Conservation (phyloP, 2,888 invertebrate genomes). For the Synergus gifuensis region DNA sequence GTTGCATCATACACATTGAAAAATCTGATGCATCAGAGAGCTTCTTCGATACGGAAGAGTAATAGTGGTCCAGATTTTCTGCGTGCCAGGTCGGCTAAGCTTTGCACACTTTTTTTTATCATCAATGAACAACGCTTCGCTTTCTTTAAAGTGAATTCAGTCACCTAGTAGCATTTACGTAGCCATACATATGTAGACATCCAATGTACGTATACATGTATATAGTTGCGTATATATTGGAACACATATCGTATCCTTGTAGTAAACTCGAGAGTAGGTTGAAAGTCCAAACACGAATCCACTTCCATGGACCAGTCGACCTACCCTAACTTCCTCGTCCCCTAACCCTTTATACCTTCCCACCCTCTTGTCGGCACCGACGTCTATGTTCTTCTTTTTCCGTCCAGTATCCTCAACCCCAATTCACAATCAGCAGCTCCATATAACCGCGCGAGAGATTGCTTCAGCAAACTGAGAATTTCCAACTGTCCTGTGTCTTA, state of each 20-base stretch:
- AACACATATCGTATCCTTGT: constrained; percentile 23
- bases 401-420: constrained; percentile 35
- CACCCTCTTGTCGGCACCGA: neutral
- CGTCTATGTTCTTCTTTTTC: constrained; percentile 21
- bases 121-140: neutral
- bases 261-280: constrained; percentile 20
- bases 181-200: neutral
- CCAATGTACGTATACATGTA: neutral
- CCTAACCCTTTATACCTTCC: neutral
- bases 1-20: neutral
- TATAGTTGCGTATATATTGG: neutral
- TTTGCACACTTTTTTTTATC: neutral
- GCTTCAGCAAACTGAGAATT: constrained; percentile 35
- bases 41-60: constrained; percentile 25
- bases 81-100: neutral
- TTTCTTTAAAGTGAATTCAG: neutral
- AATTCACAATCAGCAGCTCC: constrained; percentile 40
- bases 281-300: constrained; percentile 32
- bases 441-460: constrained; percentile 33
- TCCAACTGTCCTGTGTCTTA: constrained; percentile 17
- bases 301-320: constrained; percentile 9
- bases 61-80: neutral
- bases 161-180: neutral
- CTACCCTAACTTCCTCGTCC: neutral
- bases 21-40: constrained; percentile 6